Evolutionary conservation across 2,888 invertebrate species (phyloP).

Genomic region (Caenorhabditis panamensis): DNA sequence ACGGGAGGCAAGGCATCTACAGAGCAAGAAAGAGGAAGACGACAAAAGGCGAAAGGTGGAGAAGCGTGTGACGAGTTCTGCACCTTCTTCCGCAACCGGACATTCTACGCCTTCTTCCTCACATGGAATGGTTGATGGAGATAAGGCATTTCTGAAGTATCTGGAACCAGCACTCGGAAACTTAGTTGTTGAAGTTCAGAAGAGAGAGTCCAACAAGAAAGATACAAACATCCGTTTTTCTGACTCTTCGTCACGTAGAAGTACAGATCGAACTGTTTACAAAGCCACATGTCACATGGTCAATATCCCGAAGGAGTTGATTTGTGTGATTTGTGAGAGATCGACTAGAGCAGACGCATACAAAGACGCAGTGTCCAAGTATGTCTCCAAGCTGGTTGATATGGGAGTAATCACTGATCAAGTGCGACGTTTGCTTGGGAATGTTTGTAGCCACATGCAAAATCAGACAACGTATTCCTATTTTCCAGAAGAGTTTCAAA

Average conservation of each 20-base stretch:
- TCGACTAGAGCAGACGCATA: conserved; percentile 9
- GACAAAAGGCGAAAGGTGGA: conserved; percentile 2
- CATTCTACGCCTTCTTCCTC: neutral
- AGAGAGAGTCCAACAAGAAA: conserved; percentile 18
- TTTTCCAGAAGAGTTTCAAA: conserved; percentile 33
- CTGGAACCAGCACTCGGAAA: conserved; percentile 24
- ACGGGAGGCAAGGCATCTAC: conserved; percentile 11
- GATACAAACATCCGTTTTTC: too few relatives aligned
- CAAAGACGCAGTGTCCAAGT: conserved; percentile 21
- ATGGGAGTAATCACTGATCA: conserved; percentile 14
- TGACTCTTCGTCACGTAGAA: too few relatives aligned
- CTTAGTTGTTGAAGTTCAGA: neutral
- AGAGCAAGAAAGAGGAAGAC: conserved; percentile 19
- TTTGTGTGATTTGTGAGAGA: conserved; percentile 1
- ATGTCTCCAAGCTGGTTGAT: conserved; percentile 25
- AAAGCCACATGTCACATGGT: conserved; percentile 14
- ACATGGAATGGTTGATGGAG: neutral
- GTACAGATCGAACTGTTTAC: conserved; percentile 3
- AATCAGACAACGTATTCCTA: neutral
- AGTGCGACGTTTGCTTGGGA: too few relatives aligned
- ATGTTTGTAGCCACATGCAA: conserved; percentile 2
- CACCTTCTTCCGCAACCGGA: neutral
- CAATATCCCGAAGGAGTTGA: conserved; percentile 45
- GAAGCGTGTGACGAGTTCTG: neutral
- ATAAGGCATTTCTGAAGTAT: conserved; percentile 28